These are phyloP conservation scores for Tetramorium alpestre DNA, from an alignment of 1,140 invertebrate species.

Conservation along the genomic window DNA sequence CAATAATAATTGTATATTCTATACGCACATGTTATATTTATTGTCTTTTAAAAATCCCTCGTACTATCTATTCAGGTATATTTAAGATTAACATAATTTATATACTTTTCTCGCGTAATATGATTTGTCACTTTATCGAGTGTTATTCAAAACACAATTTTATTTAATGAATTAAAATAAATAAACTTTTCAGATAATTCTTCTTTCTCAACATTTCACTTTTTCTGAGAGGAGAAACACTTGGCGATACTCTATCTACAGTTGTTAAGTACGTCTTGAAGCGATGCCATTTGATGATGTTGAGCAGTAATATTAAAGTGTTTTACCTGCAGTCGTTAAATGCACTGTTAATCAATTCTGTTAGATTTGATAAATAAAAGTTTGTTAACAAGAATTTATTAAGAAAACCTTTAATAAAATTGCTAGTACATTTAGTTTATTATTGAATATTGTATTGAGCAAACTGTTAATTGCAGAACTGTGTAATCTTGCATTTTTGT, in stretches of 20 bases:
- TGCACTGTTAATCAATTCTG: background rate
- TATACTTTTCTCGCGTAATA: background rate
- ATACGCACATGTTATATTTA: background rate
- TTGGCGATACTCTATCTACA: background rate
- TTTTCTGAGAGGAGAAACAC: background rate
- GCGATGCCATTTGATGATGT: background rate
- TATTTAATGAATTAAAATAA: background rate
- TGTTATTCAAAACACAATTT: background rate
- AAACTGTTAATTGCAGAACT: background rate
- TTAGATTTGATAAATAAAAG: background rate
- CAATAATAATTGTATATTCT: slow-evolving; percentile 75
- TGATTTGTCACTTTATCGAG: background rate
- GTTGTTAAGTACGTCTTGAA: background rate
- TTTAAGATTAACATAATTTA: background rate
- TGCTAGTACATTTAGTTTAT: background rate
- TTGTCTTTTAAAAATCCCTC: background rate
- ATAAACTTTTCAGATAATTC: background rate
- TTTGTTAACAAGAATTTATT: background rate
- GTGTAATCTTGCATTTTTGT: background rate
- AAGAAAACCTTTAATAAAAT: background rate
- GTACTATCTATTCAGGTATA: background rate
- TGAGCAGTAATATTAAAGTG: background rate
- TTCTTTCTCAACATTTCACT: background rate
- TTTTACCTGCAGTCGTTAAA: slow-evolving; percentile 2
- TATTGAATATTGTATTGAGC: background rate